Conservation (phyloP, 1,140 invertebrate genomes). For the Micrasema longulum region DNA sequence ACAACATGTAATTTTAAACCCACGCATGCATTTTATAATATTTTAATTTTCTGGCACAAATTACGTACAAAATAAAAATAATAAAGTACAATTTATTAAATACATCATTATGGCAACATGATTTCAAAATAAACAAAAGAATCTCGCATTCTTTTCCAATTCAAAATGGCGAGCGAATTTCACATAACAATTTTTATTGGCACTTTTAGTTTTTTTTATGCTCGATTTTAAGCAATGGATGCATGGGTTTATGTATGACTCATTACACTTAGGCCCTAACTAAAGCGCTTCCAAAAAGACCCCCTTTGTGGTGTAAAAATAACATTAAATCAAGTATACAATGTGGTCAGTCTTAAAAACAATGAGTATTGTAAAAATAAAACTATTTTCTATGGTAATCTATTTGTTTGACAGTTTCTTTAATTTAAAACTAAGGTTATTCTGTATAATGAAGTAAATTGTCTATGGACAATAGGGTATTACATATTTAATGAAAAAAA, state of each 20-base stretch:
- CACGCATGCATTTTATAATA: constrained; percentile 12
- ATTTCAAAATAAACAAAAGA: too few species aligned
- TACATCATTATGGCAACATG: background rate
- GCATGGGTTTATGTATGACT: constrained; percentile 26
- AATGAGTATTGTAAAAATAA: constrained; percentile 26
- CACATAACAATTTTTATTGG: constrained; percentile 6
- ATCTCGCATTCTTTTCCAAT: too few species aligned
- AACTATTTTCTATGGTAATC: too few species aligned
- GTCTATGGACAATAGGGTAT: too few species aligned
- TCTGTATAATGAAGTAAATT: too few species aligned
- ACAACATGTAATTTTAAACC: constrained; percentile 37
- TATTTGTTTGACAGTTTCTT: too few species aligned
- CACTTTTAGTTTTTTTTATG: constrained; percentile 11
- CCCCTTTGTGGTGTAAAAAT: background rate
- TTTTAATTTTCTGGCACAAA: background rate
- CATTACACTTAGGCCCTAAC: constrained; percentile 49
- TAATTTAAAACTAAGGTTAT: too few species aligned
- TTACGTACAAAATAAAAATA: background rate
- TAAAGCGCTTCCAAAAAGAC: constrained; percentile 42
- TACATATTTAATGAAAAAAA: too few species aligned
- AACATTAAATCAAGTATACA: background rate
- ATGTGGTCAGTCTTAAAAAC: constrained; percentile 24
- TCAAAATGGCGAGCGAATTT: too few species aligned
- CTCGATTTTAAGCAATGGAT: background rate
- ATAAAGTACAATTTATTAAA: background rate